These are phyloP conservation scores for Protosalanx chinensis DNA, from an alignment of 2,797 vertebrate species.

Conservation along the genomic window DNA sequence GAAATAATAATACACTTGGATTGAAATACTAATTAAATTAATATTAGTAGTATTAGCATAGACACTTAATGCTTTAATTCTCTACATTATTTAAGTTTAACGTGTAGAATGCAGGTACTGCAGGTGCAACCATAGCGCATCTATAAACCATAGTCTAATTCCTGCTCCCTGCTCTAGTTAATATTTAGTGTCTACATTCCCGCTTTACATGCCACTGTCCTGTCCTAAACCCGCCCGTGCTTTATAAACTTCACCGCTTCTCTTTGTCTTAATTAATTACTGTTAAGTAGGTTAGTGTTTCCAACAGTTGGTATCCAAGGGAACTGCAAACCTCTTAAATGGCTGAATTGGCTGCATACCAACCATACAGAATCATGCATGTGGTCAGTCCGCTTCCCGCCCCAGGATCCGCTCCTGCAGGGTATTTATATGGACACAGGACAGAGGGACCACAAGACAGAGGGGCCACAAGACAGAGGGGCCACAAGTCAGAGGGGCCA, in stretches of 20 bases:
- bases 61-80: background rate
- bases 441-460: slow-evolving; percentile 42
- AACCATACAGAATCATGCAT: background rate
- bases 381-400: slow-evolving; percentile 73
- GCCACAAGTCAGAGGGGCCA: no score
- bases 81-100: background rate
- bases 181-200: no score
- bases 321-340: slow-evolving; percentile 48
- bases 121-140: background rate
- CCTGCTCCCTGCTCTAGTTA: no score
- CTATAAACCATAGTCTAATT: no score
- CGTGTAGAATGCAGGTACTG: background rate
- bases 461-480: slow-evolving; percentile 36
- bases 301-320: slow-evolving; percentile 53
- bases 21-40: background rate
- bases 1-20: background rate
- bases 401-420: slow-evolving; percentile 60
- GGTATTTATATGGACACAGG: slow-evolving; percentile 72
- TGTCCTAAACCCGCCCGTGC: slow-evolving; percentile 29
- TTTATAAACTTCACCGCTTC: slow-evolving; percentile 18
- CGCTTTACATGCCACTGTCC: background rate
- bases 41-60: background rate
- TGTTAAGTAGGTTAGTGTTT: background rate
- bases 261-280: background rate
- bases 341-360: slow-evolving; percentile 39